phyloP scores from a whole-genome alignment of 2,888 invertebrate species.

The Caenorhabditis zanzibari region DNA sequence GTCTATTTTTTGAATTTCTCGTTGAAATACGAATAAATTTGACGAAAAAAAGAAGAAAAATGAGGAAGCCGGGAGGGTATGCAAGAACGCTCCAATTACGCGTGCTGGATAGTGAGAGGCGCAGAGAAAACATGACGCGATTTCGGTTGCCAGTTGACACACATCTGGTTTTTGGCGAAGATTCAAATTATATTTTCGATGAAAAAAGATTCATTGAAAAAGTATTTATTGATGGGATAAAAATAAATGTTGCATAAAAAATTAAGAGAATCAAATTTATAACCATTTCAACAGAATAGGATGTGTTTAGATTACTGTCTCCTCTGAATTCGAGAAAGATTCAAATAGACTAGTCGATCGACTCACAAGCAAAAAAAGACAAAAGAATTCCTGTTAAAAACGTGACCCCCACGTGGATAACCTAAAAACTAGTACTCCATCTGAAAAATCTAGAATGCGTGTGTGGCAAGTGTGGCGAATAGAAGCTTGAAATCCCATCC shows the following conservation, averaged over 20 bases:
- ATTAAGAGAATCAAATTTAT: no score
- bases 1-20: background rate
- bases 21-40: slow-evolving; percentile 5
- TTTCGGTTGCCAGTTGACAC: background rate
- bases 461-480: background rate
- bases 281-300: no score
- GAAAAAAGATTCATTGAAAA: background rate
- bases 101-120: background rate
- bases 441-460: no score
- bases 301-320: no score
- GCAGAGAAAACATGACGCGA: background rate
- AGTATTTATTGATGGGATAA: no score
- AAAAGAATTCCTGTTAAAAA: no score
- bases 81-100: slow-evolving; percentile 19
- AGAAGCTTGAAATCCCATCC: no score
- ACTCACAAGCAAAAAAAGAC: no score
- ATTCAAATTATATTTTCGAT: background rate
- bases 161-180: slow-evolving; percentile 7
- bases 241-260: no score
- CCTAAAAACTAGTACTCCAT: no score
- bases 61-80: background rate
- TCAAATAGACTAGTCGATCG: no score
- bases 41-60: slow-evolving; percentile 5
- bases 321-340: no score
- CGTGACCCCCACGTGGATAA: background rate